Base-by-base conservation (phyloP, 2,113 vertebrate genomes). In the Paraplagusia blochii region DNA sequence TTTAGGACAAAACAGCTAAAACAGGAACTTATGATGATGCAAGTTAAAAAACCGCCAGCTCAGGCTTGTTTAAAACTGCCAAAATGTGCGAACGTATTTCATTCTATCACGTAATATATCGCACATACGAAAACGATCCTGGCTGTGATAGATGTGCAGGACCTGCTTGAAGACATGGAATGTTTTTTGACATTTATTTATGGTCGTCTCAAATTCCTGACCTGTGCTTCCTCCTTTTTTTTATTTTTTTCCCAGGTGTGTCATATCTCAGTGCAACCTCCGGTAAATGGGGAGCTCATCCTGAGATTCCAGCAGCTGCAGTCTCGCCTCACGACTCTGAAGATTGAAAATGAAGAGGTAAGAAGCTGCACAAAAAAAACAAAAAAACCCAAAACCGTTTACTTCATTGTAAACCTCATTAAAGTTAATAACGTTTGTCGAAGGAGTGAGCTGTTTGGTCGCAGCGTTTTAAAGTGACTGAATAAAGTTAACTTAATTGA, bases 321-420 rank as follows among this genome's bases (percentile, higher is more conserved):
- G 86, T 99, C 97, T 11, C 93, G 97, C 15, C 83, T 99, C 53
- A 85, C 96, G 46, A 99, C 94, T 0, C 91, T 99, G 63, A 97
- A 96, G 85, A 99, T 99, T 0, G 97, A 98, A 88, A 99, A 95
- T 0, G 97, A 99, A 71, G 97, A 99, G 96, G 97, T 99, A 81
- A 29, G 22, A 29, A 29, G 90, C 85, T 43, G 13, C 38, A 6
- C 12, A 0, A 19, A 38, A 53, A 29, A 39, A n/a, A 18, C 18
- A 16, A n/a, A n/a, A n/a, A n/a, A n/a, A n/a, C n/a, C n/a, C n/a
- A n/a, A n/a, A n/a, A n/a, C n/a, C n/a, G n/a, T n/a, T n/a, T n/a
- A 4, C 19, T 13, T 33, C 36, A 4, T n/a, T 43, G 13, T 15
- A 8, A n/a, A 15, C 42, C 2, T 43, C 7, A 43, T 43, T 43